These are phyloP conservation scores for Mesaphorura yosii DNA, from an alignment of 1,140 invertebrate species.

Conservation along the genomic window DNA sequence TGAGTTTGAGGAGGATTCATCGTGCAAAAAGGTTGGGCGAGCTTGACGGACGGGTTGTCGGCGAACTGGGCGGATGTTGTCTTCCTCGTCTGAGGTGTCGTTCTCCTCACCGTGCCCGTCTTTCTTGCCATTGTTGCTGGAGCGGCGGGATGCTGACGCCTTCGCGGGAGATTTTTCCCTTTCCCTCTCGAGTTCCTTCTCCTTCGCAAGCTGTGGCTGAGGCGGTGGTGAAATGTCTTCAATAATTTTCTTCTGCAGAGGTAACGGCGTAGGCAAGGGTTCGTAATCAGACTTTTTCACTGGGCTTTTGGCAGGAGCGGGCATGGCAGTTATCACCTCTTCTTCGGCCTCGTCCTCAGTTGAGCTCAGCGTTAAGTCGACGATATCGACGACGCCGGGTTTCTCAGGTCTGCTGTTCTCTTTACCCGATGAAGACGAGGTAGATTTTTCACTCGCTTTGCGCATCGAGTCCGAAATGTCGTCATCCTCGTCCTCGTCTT, in stretches of 20 bases:
- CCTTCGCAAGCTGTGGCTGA: background rate
- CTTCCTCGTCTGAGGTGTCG: background rate
- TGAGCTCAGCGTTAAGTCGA: slow-evolving; percentile 13
- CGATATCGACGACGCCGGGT: slow-evolving; percentile 5
- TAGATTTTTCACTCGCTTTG: too few relatives aligned
- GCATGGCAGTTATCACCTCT: too few relatives aligned
- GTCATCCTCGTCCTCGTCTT: too few relatives aligned
- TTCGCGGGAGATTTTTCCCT: too few relatives aligned
- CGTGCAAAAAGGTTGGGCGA: background rate
- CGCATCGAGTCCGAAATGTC: too few relatives aligned
- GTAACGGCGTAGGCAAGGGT: too few relatives aligned
- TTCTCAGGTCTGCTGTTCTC: too few relatives aligned
- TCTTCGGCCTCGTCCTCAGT: slow-evolving; percentile 8
- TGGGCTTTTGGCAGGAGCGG: background rate
- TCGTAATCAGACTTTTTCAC: background rate
- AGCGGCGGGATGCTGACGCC: too few relatives aligned
- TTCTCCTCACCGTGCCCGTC: too few relatives aligned
- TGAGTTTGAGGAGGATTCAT: background rate
- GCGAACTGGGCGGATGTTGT: background rate
- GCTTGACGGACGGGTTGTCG: background rate
- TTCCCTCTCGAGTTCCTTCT: background rate
- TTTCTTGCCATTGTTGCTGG: too few relatives aligned
- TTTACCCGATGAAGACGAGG: too few relatives aligned
- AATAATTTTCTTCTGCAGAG: slow-evolving; percentile 15
- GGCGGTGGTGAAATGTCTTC: background rate